Evolutionary conservation across 1,140 invertebrate genomes (phyloP).

Genomic region (Euura lappo): DNA sequence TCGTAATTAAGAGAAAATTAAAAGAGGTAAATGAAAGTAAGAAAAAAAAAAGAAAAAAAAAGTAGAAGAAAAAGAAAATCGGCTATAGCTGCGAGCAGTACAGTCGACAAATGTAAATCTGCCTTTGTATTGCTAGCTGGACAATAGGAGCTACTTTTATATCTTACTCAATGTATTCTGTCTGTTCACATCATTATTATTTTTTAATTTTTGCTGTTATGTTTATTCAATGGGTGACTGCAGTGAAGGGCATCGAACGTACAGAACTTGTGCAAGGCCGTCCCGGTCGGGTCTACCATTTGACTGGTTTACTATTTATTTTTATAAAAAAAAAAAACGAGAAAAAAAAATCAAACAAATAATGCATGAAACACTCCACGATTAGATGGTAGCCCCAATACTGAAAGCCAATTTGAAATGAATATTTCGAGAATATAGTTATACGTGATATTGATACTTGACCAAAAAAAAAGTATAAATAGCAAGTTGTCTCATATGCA

Average conservation of each 20-base stretch:
- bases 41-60: no score
- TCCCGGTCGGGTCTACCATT: slow-evolving; percentile 44
- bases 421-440: background rate
- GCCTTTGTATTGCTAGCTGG: no score
- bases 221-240: slow-evolving; percentile 33
- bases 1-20: background rate
- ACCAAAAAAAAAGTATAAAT: background rate
- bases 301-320: slow-evolving; percentile 44
- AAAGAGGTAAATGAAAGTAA: background rate
- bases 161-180: background rate
- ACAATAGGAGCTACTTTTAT: background rate
- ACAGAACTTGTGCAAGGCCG: slow-evolving; percentile 28
- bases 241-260: slow-evolving; percentile 32
- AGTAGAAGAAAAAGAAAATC: background rate
- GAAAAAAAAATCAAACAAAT: slow-evolving; percentile 10
- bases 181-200: no score
- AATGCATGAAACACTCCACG: slow-evolving; percentile 23
- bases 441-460: background rate
- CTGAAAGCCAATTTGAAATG: slow-evolving; percentile 16
- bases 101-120: background rate
- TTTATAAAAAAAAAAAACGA: slow-evolving; percentile 26
- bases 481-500: background rate
- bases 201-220: background rate
- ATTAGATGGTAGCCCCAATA: slow-evolving; percentile 35
- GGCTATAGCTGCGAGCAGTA: background rate